Base-by-base conservation (phyloP, 2,888 invertebrate species). In the Bhutanitis thaidina region DNA sequence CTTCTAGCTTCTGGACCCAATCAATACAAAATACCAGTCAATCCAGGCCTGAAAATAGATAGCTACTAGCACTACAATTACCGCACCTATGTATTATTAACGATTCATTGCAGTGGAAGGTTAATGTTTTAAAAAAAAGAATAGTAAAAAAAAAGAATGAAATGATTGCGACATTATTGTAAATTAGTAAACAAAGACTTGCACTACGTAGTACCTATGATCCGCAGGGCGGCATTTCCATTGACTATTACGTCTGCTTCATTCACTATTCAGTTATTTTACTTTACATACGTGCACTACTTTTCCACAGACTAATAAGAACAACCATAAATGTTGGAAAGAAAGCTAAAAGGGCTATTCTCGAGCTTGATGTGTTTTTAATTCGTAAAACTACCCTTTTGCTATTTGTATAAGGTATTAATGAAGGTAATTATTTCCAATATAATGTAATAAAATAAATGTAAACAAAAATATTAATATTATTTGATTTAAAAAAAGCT, bases 121-220 rank as follows among this genome's bases (percentile, higher is more conserved):
- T n/a, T n/a, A n/a, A n/a, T n/a, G n/a, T n/a, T n/a, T n/a, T n/a
- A n/a, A n/a, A n/a, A n/a, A n/a, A n/a, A n/a, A n/a, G n/a, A n/a
- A n/a, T n/a, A n/a, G n/a, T n/a, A n/a, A n/a, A n/a, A n/a, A n/a
- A n/a, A n/a, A n/a, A n/a, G n/a, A n/a, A n/a, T n/a, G n/a, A n/a
- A n/a, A n/a, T n/a, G n/a, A 54, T 47, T 54, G 49, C 41, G 47
- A 49, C 47, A 52, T 50, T 40, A 52, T 49, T 25, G 30, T 25
- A 32, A 38, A 15, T 49, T 16, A 29, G n/a, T 38, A 47, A 25
- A 49, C 43, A 38, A 20, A 37, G 38, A 29, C 7, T 12, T 9
- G 20, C 32, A 47, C 27, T 36, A 32, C 14, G 16, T 20, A 38
- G 38, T 30, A 38, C 12, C 29, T 43, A 43, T 43, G 38, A 49